Evolutionary conservation across 1,140 invertebrate species (phyloP).

Genomic region (Meloidogyne chitwoodi): DNA sequence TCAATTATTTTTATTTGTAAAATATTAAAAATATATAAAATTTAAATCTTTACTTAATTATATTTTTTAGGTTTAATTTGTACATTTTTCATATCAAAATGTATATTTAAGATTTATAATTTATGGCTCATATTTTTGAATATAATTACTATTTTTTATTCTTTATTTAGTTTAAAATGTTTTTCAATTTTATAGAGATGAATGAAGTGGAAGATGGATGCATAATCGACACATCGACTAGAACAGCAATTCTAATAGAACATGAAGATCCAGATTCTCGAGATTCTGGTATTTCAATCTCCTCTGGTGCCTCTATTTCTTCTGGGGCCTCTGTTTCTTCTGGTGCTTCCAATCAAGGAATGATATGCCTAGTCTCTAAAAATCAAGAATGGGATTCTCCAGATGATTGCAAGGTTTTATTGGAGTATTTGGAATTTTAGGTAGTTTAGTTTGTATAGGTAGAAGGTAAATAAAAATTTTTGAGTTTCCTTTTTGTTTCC

Average conservation of each 20-base stretch:
- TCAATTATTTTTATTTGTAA: no score
- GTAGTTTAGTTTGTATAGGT: no score
- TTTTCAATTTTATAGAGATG: not conserved
- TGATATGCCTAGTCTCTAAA: not conserved
- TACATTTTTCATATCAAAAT: no score
- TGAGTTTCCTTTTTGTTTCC: no score
- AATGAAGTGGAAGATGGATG: not conserved
- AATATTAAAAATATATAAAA: no score
- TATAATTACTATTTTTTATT: no score
- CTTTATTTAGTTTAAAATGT: not conserved
- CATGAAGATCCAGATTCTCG: conserved; percentile 18
- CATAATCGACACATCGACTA: not conserved
- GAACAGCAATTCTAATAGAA: not conserved
- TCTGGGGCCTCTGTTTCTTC: not conserved
- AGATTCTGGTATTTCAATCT: conserved; percentile 18
- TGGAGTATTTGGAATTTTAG: not conserved
- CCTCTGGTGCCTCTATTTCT: not conserved
- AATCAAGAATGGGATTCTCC: conserved; percentile 11
- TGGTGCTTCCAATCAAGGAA: not conserved
- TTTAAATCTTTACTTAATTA: no score
- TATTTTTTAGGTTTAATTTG: no score
- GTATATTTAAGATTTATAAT: no score
- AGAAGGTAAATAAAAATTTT: no score
- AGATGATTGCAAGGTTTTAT: conserved; percentile 10
- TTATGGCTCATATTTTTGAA: no score